Base-by-base conservation (phyloP, 1,140 invertebrate genomes). In the Phenacoccus solenopsis region DNA sequence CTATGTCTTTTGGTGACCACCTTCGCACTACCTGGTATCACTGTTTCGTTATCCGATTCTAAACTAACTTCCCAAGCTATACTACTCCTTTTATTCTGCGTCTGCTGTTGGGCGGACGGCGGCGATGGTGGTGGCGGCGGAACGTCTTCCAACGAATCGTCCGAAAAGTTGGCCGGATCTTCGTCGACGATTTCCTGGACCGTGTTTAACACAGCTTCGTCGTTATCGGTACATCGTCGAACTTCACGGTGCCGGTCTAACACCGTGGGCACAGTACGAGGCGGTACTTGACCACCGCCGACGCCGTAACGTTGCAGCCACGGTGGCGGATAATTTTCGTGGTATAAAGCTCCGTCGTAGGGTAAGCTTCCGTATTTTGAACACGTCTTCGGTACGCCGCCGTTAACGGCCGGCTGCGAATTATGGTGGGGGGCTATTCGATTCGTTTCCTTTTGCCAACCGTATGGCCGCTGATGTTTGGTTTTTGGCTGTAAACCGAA, bases 41-140 rank as follows among this genome's bases (percentile, higher is more conserved):
- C 78, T 59, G 85, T 83, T 78, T 88, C 86, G 73, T 82, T 81
- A 27, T 74, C 73, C 13, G 59, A 30, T 49, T 75, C 87, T 69
- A 91, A 81, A 64, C 88, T 86, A 30, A 91, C 89, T 81, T 91
- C 89, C 88, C 88, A 90, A 69, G 88, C 89, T 57, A 91, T 90
- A 73, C 88, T 89, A 74, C 86, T 85, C 72, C 88, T 83, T 79
- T 90, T 90, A 75, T 72, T 64, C 12, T 24, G 22, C 59, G 59
- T 20, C 22, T 64, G 59, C 21, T 16, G 21, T 4, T 20, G 12
- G 4, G 75, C 30, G 20, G 70, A 27, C 13, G 70, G 68, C 3
- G 73, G 70, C 71, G 71, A 21, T 49, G 64, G 80, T 1, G 82
- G 84, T 10, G 86, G 84, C 10, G 86, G 84, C 72, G 86, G 82